phyloP scores from a whole-genome alignment of 92 coral and sea anemone species.

The Bergia puertoricense region DNA sequence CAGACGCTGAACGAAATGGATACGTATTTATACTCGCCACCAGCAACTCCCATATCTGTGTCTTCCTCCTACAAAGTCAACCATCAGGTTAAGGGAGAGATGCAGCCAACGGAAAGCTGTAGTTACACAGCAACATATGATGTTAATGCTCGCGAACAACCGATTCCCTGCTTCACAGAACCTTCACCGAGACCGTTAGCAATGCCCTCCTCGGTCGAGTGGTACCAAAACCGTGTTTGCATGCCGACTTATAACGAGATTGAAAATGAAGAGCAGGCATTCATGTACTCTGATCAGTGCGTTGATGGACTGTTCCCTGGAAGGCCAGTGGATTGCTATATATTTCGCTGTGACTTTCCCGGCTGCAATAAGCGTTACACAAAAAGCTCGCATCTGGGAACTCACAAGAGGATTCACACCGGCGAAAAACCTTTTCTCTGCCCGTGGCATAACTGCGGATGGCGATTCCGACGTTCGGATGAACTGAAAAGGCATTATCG shows the following conservation, averaged over 20 bases:
- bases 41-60: conserved; percentile 40
- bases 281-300: conserved; percentile 5
- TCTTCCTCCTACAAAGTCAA: conserved; percentile 38
- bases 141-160: not conserved
- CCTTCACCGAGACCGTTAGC: conserved; percentile 14
- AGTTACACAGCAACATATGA: conserved; percentile 21
- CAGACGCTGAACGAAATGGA: conserved; percentile 78
- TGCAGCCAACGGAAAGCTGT: not conserved
- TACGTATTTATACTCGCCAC: conserved; percentile 67
- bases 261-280: conserved; percentile 12
- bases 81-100: conserved; percentile 25
- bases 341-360: conserved; percentile 79
- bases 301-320: conserved; percentile 20
- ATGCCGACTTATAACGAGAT: conserved; percentile 8
- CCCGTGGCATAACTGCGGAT: conserved; percentile 84
- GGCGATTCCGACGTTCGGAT: conserved; percentile 86
- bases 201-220: conserved; percentile 5
- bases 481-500: conserved; percentile 88
- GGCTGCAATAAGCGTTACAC: conserved; percentile 79
- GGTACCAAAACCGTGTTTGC: conserved; percentile 10
- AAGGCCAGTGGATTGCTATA: conserved; percentile 37
- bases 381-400: conserved; percentile 78
- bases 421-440: conserved; percentile 89
- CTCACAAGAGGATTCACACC: conserved; percentile 73
- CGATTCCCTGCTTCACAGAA: not conserved